Conservation (phyloP, 2,113 vertebrate genomes). For the Passer domesticus region DNA sequence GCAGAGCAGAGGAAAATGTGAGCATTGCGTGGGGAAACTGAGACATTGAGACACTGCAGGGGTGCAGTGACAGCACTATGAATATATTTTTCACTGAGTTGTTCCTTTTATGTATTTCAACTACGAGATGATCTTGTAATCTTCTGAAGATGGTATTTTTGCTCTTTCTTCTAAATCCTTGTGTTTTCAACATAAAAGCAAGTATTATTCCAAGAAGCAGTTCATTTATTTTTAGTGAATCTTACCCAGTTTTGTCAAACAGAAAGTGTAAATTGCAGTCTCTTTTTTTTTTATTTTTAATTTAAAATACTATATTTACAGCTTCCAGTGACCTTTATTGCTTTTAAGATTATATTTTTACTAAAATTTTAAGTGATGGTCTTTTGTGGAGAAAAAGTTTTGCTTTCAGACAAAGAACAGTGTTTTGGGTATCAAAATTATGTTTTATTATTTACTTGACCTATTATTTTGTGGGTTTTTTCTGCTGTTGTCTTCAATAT, state of each 20-base stretch:
- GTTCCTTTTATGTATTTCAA: neutral
- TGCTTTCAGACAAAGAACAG: neutral
- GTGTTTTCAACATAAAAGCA: neutral
- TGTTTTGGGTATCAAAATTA: neutral
- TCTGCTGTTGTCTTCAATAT: neutral
- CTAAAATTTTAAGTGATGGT: neutral
- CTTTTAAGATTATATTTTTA: neutral
- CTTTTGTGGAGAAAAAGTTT: neutral
- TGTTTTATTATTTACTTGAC: neutral
- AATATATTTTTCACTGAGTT: neutral
- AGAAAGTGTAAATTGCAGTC: accelerated
- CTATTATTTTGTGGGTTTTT: accelerated
- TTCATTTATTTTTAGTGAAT: neutral
- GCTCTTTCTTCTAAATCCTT: neutral
- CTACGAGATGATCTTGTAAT: neutral
- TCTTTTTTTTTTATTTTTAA: neutral
- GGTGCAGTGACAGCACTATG: neutral
- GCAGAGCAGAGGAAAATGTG: neutral
- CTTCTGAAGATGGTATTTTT: neutral
- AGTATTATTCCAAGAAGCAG: neutral
- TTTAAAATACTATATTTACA: neutral
- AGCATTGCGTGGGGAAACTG: accelerated
- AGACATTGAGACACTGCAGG: neutral
- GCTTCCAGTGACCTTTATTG: neutral
- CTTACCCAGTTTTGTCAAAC: neutral